Base-by-base conservation (phyloP, 1,140 invertebrate species). In the Cheumatopsyche charites region DNA sequence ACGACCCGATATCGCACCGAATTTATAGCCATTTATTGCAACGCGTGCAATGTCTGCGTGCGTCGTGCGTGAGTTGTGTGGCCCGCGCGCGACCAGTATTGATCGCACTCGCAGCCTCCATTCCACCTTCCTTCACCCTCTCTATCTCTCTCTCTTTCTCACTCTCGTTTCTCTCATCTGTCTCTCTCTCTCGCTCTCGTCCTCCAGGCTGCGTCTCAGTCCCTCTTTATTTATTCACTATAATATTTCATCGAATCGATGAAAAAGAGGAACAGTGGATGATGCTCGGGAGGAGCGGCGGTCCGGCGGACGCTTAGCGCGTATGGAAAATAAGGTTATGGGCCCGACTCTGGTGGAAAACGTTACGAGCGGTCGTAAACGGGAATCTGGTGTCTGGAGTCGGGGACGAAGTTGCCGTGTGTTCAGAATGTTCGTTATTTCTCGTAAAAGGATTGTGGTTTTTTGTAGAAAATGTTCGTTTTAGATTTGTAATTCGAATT, bases 281-380 rank as follows among this genome's bases (percentile, higher is more conserved):
- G n/a, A 9, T 43, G 13, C 47, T 49, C 3, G 3, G 29, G 29
- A 36, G 29, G 29, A 36, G 9, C 9, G 4, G 47, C 13, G 13
- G 13, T 49, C 47, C 47, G 3, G 4, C 47, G 4, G 47, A 13
- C 47, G 42, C 42, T 43, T 43, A 9, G 42, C 13, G 19, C 19
- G 47, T 49, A 36, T 49, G 47, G 13, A n/a, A n/a, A n/a, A 49
- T 49, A 15, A 21, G n/a, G n/a, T 49, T 49, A 49, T 49, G 62
- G 12, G 62, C 36, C 62, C 43, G 62, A n/a, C n/a, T n/a, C n/a
- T n/a, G n/a, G n/a, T n/a, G n/a, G n/a, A n/a, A n/a, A 45, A 65
- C n/a, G 42, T 65, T 29, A 65, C 62, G 62, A 65, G 21, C 62
- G 36, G 42, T 65, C 62, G 62, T 65, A 29, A 65, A 65, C 13